Conservation (phyloP, 2,797 vertebrate genomes). For the Acrossocheilus fasciatus region DNA sequence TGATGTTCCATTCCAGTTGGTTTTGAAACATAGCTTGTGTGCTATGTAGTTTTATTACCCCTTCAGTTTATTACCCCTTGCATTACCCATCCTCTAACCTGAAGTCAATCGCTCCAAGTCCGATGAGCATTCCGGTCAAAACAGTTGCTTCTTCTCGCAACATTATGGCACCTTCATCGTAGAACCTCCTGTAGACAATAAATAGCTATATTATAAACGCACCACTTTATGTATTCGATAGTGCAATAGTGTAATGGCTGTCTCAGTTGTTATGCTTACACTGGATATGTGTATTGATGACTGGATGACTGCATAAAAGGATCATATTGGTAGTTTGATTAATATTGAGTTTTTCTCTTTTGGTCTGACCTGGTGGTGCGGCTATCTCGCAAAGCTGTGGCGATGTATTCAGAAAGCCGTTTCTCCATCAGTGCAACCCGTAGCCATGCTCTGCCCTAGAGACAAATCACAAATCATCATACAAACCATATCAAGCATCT, state of each 20-base stretch:
- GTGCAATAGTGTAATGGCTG: not conserved
- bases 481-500: conserved; percentile 1
- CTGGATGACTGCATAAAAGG: not conserved
- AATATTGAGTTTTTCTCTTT: conserved; percentile 6
- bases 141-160: conserved; percentile 86
- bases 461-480: not conserved
- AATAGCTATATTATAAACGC: not conserved
- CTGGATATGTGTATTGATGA: not conserved
- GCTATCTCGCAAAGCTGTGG: conserved; percentile 84
- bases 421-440: conserved; percentile 90
- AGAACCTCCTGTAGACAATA: conserved; percentile 78
- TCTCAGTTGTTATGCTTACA: not conserved
- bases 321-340: not conserved
- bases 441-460: conserved; percentile 88
- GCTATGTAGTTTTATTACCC: not conserved
- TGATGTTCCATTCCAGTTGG: not conserved
- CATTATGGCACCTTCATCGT: conserved; percentile 87
- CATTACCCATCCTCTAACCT: conserved; percentile 73
- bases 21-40: not conserved
- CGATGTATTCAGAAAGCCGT: conserved; percentile 87
- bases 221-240: not conserved
- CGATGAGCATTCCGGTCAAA: conserved; percentile 88
- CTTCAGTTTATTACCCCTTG: not conserved
- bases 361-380: conserved; percentile 83
- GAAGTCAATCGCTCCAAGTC: conserved; percentile 88